Percentiles rank a stretch among this genome's conserved stretches.
Evolutionary conservation across 2,113 vertebrate species (phyloP).

Genomic region (Holacanthus passer): DNA sequence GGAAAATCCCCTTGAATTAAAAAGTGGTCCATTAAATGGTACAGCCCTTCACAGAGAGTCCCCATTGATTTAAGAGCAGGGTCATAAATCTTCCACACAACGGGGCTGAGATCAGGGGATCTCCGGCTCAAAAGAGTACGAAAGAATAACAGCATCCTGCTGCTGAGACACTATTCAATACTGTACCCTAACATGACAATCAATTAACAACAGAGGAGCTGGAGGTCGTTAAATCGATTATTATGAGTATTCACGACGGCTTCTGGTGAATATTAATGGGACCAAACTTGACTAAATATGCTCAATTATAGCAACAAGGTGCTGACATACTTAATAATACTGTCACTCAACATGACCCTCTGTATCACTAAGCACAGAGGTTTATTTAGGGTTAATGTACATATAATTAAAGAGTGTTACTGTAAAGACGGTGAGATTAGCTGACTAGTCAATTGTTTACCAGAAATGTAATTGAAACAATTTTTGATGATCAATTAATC

Average conservation of each 20-base stretch:
- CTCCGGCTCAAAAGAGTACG: constrained; percentile 60
- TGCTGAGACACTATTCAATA: constrained; percentile 66
- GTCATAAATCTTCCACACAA: constrained; percentile 79
- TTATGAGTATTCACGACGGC: constrained; percentile 48
- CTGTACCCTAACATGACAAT: constrained; percentile 70
- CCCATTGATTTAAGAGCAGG: constrained; percentile 76
- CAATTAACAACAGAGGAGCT: constrained; percentile 65
- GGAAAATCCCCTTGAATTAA: constrained; percentile 68
- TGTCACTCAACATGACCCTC: neutral
- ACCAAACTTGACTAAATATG: constrained; percentile 43
- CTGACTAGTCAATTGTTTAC: too few relatives aligned
- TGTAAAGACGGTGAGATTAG: too few relatives aligned
- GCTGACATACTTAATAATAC: constrained; percentile 11
- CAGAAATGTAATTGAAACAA: too few relatives aligned
- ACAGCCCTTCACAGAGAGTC: constrained; percentile 64
- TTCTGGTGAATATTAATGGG: constrained; percentile 52
- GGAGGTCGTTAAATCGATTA: constrained; percentile 68
- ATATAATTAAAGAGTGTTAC: too few relatives aligned
- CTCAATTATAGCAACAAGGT: constrained; percentile 18
- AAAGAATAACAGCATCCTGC: constrained; percentile 71
- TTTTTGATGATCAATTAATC: too few relatives aligned
- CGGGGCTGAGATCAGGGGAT: constrained; percentile 64
- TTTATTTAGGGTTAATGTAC: too few relatives aligned
- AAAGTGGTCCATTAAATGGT: constrained; percentile 72
- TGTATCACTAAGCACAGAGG: neutral